Evolutionary conservation across 2,888 invertebrate species (phyloP).

Genomic region (Mellilla xanthometata): DNA sequence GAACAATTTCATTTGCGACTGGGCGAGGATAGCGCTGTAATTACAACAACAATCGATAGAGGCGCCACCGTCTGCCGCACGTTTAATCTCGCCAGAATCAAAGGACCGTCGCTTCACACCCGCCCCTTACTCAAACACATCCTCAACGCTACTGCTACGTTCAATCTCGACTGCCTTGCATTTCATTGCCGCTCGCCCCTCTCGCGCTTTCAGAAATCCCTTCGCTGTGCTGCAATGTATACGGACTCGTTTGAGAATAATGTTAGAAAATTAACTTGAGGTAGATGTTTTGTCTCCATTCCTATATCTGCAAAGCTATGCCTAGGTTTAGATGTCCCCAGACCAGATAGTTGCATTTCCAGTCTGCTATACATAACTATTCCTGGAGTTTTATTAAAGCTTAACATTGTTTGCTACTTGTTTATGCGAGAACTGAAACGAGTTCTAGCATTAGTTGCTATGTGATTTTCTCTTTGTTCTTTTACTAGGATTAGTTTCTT

Average conservation of each 20-base stretch:
- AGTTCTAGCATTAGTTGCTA: slow-evolving; percentile 4
- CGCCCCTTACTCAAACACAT: slow-evolving; percentile 55
- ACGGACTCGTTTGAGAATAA: slow-evolving; percentile 24
- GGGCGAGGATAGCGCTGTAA: slow-evolving; percentile 81
- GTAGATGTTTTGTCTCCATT: slow-evolving; percentile 73
- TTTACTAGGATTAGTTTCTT: background rate
- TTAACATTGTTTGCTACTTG: slow-evolving; percentile 59
- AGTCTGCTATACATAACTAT: slow-evolving; percentile 67
- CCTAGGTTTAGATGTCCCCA: slow-evolving; percentile 69
- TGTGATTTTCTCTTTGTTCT: background rate
- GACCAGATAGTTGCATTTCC: slow-evolving; percentile 78
- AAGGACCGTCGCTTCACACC: slow-evolving; percentile 79
- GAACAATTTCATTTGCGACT: slow-evolving; percentile 83
- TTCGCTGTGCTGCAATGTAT: slow-evolving; percentile 43
- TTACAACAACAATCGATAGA: slow-evolving; percentile 83
- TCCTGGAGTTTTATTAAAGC: slow-evolving; percentile 69
- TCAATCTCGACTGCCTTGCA: slow-evolving; percentile 10
- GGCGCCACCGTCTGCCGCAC: slow-evolving; percentile 82
- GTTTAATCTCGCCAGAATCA: slow-evolving; percentile 81
- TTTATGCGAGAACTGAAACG: slow-evolving; percentile 17
- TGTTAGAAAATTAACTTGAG: slow-evolving; percentile 51
- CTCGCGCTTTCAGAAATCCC: background rate
- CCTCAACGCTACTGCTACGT: slow-evolving; percentile 29
- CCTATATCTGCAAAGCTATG: slow-evolving; percentile 72
- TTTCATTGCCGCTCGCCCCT: slow-evolving; percentile 42